Base-by-base conservation (phyloP, 2,797 vertebrate species). In the Holocentrus rufus region DNA sequence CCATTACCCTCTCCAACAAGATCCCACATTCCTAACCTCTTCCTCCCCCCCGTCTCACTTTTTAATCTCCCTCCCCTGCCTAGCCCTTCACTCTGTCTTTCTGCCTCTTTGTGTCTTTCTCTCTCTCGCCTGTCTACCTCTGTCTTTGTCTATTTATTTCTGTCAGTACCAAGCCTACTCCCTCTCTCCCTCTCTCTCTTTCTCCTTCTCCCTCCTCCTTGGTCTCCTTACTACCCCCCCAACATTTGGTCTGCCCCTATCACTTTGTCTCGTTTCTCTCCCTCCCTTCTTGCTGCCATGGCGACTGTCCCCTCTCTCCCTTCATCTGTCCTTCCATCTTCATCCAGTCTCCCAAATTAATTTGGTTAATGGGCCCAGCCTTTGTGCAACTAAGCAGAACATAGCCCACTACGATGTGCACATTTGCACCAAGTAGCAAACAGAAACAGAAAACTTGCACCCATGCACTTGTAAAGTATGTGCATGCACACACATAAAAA, bases 321-420 rank as follows among this genome's bases (percentile, higher is more conserved):
- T 55, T 76, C 64, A 80, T 85, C 80, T 34, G 74, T 64, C 74
- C 73, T 78, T 83, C 54, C 55, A 76, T 47, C 5, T 77, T 72
- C 68, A 69, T 86, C 70, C 85, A 85, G 74, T 87, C 80, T 76
- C 72, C 56, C 59, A 81, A 79, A 83, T 86, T 69, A 87, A 90
- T 90, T 79, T 68, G 39, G 49, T 72, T 89, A 90, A 91, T 89
- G 82, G 85, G 15, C 46, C 58, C 27, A 10, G 80, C 50, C 72
- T 74, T 71, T 77, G 69, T 70, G 74, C 59, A 69, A 36, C 83
- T 10, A 20, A 66, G 69, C 72, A 56, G 69, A 53, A 60, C 22
- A n/a, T 68, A 50, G 5, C 53, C 30, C n/a, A 22, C 57, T 36
- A 52, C 84, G 74, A 87, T 80, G 65, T 67, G 65, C 2, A 30